Conservation (phyloP, 2,797 vertebrate species). For the Platyrinchus mystaceus region DNA sequence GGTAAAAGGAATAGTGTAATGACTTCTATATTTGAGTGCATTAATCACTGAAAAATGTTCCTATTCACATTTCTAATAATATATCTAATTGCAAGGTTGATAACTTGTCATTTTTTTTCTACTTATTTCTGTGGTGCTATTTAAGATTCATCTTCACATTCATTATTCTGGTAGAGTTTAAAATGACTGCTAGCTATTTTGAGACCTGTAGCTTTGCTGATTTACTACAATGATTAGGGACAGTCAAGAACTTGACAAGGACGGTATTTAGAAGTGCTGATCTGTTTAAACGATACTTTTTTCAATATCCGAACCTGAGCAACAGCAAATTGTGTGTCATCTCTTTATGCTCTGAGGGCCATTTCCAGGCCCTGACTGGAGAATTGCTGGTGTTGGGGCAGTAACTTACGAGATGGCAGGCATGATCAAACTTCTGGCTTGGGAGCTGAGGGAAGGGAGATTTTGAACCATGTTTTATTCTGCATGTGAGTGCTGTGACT, state of each 20-base stretch:
- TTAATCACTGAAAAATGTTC: constrained; percentile 15
- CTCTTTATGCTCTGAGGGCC: not conserved
- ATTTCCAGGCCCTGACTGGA: not conserved
- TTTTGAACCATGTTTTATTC: not conserved
- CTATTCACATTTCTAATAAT: not conserved
- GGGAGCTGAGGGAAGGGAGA: not conserved
- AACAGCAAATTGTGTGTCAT: not conserved
- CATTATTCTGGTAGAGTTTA: not conserved
- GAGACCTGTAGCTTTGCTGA: not conserved
- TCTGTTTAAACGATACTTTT: not conserved
- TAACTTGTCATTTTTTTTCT: not conserved
- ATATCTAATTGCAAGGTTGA: constrained; percentile 33
- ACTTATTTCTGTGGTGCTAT: not conserved
- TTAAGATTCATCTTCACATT: constrained; percentile 11
- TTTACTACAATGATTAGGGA: not conserved
- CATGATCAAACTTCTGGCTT: fast-evolving
- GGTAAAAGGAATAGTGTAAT: not conserved
- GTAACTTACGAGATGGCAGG: not conserved
- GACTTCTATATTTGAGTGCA: constrained; percentile 19
- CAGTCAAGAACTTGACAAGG: not conserved
- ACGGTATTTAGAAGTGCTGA: not conserved
- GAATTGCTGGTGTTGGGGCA: not conserved
- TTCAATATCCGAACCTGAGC: not conserved
- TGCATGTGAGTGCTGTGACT: fast-evolving
- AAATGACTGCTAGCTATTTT: constrained; percentile 10